These are phyloP conservation scores for Prosopocoilus inquinatus DNA, from an alignment of 2,888 invertebrate species.

Conservation along the genomic window DNA sequence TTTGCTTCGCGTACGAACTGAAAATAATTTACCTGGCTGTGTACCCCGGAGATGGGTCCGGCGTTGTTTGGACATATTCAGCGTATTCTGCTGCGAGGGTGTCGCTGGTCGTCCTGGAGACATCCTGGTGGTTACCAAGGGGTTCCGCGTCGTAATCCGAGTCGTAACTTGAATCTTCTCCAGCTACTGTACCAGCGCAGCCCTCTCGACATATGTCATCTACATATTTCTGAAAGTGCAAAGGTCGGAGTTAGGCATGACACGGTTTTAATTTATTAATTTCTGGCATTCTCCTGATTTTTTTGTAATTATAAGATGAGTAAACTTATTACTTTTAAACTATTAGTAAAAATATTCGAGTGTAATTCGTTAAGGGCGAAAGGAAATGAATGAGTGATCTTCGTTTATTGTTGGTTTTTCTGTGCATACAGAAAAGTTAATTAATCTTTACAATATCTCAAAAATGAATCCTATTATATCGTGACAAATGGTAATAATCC, in stretches of 20 bases:
- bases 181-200: constrained; percentile 57
- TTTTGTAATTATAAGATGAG: too few species aligned
- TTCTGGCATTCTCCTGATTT: too few species aligned
- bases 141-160: constrained; percentile 69
- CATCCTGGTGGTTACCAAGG: constrained; percentile 63
- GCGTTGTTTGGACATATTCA: constrained; percentile 69
- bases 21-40: constrained; percentile 41
- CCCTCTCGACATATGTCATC: constrained; percentile 61
- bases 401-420: too few species aligned
- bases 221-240: constrained; percentile 67
- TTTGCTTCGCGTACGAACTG: not conserved
- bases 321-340: too few species aligned
- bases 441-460: too few species aligned
- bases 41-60: constrained; percentile 45
- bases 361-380: too few species aligned
- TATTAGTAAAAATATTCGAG: too few species aligned
- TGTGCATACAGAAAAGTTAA: too few species aligned
- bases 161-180: constrained; percentile 84
- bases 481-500: too few species aligned
- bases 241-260: constrained; percentile 1
- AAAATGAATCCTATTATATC: too few species aligned
- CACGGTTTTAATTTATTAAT: too few species aligned
- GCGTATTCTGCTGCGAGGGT: constrained; percentile 83
- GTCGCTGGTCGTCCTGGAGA: constrained; percentile 79
- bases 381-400: too few species aligned